Base-by-base conservation (phyloP, 2,797 vertebrate species). In the Gymnoscopelus microlampas region DNA sequence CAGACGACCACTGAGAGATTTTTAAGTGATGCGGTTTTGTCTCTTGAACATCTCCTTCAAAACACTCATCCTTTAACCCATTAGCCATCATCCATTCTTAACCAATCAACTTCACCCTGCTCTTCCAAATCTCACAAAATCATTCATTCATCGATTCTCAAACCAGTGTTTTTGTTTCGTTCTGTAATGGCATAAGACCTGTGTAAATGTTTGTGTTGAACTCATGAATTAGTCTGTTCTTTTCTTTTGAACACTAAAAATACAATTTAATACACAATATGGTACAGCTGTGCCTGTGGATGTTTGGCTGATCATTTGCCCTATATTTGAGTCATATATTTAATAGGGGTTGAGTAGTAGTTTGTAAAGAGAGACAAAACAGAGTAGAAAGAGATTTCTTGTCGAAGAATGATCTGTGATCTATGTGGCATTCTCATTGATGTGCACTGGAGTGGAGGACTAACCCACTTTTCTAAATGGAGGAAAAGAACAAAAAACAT, bases 61-160 rank as follows among this genome's bases (percentile, higher is more conserved):
- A 63, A 75, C 54, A 51, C 82, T 67, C 62, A 77, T 84, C 68
- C 23, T 70, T 60, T 55, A 56, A 59, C 70, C 39, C 75, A 55
- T 73, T 35, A 74, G 63, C 60, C 26, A 72, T 74, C 63, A 60
- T 53, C 50, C 53, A 32, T 70, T 39, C 5, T 74, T 82, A 77
- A 83, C 70, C 54, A 66, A 26, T 68, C 55, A 51, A 70, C 11
- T 48, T 76, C 69, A 75, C 69, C 53, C 44, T 60, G 81, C 12
- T 23, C 63, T 15, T 7, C 70, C 72, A 81, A 65, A 49, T 83
- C 58, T 70, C 60, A 49, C 70, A 56, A 53, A 73, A 2, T 63
- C 73, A 14, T 63, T 3, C 49, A 54, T 76, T 50, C 53, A 48
- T 74, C 3, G 35, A 60, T 68, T 47, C 39, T 65, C 53, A 7